Base-by-base conservation (phyloP, 2,113 vertebrate genomes). In the Oryzias javanicus region DNA sequence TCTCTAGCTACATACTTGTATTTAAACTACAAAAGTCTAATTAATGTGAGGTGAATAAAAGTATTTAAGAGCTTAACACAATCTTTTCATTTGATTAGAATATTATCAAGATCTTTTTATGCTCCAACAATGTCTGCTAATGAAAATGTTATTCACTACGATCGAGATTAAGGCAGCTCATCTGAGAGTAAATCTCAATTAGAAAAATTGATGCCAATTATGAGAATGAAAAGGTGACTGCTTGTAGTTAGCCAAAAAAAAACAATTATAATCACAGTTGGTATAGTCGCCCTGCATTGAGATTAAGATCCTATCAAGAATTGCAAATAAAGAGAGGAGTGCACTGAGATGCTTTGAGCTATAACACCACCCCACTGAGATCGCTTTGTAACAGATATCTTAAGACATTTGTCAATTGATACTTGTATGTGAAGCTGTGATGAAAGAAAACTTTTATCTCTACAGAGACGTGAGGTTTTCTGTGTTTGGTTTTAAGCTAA, bases 41-140 rank as follows among this genome's bases (percentile, higher is more conserved):
- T 76, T 73, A 66, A 67, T 45, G 51, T 35, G 17, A 29, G 25
- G 14, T 15, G 17, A 16, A 67, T 44, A 46, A 64, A 66, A 58
- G 17, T 61, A 24, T 57, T 72, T 64, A 60, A 70, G 64, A 19
- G n/a, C 22, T 44, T 64, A 51, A 64, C 53, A 73, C 53, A 76
- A 62, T 76, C 57, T 71, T 40, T 66, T 68, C 44, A 79, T 67
- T 75, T 18, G 58, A 16, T 50, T 45, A 66, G 22, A 70, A 47
- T 49, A 60, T 55, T 22, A 56, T 57, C 17, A 63, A 19, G 16
- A 53, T 59, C 47, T 49, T 67, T 48, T 47, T 65, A 64, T 49
- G 29, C 40, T 67, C 61, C 58, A 52, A 42, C 61, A 59, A 58
- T 66, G 46, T 55, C 40, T 54, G n/a, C 63, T 27, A 62, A 67